Percentiles rank a stretch among this genome's conserved stretches.
Conservation (phyloP, 53 echinoderm and acorn worm species). For the Pentamera pediparva region DNA sequence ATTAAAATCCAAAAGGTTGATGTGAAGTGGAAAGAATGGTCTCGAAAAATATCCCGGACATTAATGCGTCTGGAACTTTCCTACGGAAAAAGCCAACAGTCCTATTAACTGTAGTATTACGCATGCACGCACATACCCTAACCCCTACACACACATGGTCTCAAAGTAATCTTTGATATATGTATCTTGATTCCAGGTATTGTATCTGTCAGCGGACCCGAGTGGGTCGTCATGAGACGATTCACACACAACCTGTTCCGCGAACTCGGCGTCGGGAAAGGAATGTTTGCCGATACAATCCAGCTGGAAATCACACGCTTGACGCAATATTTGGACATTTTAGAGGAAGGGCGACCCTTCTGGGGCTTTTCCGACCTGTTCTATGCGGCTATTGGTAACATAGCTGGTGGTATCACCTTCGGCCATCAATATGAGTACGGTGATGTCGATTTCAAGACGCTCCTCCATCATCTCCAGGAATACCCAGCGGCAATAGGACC, state of each 20-base stretch:
- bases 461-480: background rate
- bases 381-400: background rate
- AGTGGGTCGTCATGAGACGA: background rate
- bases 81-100: too few relatives aligned
- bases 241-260: background rate
- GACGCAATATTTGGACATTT: background rate
- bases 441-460: background rate
- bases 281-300: background rate
- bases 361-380: background rate
- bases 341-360: background rate
- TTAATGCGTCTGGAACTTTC: too few relatives aligned
- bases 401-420: background rate
- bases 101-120: too few relatives aligned
- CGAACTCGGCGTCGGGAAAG: conserved; percentile 1
- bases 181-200: too few relatives aligned
- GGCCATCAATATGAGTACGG: background rate
- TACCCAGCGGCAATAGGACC: background rate
- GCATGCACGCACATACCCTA: too few relatives aligned
- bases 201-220: background rate
- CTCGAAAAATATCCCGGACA: too few relatives aligned
- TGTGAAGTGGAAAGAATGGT: too few relatives aligned
- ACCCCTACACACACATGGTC: too few relatives aligned
- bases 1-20: too few relatives aligned
- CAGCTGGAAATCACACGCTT: background rate
- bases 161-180: too few relatives aligned